Evolutionary conservation across 2,113 vertebrate species (phyloP).

Genomic region (Odocoileus hemionus): DNA sequence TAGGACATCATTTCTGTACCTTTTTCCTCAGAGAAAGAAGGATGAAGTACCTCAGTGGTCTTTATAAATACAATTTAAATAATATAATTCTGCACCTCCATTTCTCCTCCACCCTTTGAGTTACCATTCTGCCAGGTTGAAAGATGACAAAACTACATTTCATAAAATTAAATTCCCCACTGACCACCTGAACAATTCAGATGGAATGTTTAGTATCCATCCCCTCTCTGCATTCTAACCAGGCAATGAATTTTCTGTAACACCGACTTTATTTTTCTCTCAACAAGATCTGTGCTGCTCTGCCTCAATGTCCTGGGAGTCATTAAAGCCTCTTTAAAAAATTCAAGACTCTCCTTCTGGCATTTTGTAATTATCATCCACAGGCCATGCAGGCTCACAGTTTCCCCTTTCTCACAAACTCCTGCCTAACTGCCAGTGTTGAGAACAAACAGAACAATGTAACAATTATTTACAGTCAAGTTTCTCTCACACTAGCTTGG

Average conservation of each 20-base stretch:
- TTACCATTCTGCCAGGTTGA: background rate
- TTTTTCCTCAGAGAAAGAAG: background rate
- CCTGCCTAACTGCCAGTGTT: background rate
- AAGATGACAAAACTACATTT: slow-evolving; percentile 23
- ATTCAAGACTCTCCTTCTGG: slow-evolving; percentile 63
- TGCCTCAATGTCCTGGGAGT: slow-evolving; percentile 53
- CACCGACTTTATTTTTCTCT: slow-evolving; percentile 50
- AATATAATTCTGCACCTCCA: background rate
- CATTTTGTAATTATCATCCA: slow-evolving; percentile 64
- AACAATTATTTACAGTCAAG: background rate
- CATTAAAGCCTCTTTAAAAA: slow-evolving; percentile 71
- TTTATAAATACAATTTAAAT: slow-evolving; percentile 45
- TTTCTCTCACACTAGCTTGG: slow-evolving; percentile 40
- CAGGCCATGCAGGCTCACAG: background rate
- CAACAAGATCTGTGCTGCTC: slow-evolving; percentile 51
- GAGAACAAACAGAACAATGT: background rate
- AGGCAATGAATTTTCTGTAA: slow-evolving; percentile 67
- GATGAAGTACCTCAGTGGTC: background rate
- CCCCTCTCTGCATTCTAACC: slow-evolving; percentile 30
- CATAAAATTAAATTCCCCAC: slow-evolving; percentile 60
- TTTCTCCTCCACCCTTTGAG: background rate
- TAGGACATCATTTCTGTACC: background rate
- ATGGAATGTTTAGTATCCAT: slow-evolving; percentile 49
- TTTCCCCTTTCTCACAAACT: slow-evolving; percentile 13
- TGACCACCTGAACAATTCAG: slow-evolving; percentile 37